Conservation (phyloP, 2,113 vertebrate species). For the Lucifuga dentata region DNA sequence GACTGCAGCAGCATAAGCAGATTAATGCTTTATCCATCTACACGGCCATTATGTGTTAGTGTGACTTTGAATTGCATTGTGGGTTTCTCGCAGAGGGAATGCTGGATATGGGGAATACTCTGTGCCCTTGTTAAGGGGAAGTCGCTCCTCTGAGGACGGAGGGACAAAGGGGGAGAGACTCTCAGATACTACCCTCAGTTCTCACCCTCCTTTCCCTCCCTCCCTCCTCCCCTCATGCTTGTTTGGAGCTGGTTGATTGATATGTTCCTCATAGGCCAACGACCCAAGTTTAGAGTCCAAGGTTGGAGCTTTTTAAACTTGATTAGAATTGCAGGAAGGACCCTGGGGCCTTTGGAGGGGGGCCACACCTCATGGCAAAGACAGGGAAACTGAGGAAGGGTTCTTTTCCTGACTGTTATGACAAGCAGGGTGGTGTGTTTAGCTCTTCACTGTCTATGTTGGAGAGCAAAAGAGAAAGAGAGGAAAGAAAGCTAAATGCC, state of each 20-base stretch:
- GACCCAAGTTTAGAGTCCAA: conserved; percentile 64
- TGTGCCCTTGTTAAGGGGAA: conserved; percentile 23
- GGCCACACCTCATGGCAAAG: conserved; percentile 43
- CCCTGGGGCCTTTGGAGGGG: conserved; percentile 39
- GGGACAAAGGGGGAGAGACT: conserved; percentile 34
- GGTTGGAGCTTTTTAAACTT: conserved; percentile 72
- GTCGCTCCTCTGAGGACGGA: conserved; percentile 31
- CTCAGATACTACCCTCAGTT: conserved; percentile 38
- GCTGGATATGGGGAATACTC: conserved; percentile 32
- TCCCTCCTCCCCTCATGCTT: conserved; percentile 47
- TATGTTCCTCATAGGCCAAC: conserved; percentile 67
- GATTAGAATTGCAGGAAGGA: conserved; percentile 81
- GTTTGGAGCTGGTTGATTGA: conserved; percentile 76
- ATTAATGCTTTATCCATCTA: conserved; percentile 67
- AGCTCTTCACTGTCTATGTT: conserved; percentile 41
- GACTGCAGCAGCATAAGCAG: conserved; percentile 50
- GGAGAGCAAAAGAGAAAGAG: conserved; percentile 20
- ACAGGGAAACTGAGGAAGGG: conserved; percentile 27
- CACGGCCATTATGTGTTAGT: conserved; percentile 60
- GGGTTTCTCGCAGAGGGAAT: conserved; percentile 19
- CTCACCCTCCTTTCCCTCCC: conserved; percentile 8
- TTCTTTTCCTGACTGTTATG: conserved; percentile 56
- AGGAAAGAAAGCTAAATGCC: conserved; percentile 21
- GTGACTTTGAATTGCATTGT: conserved; percentile 54
- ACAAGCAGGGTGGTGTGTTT: conserved; percentile 60